Evolutionary conservation across 2,888 invertebrate species (phyloP).

Genomic region (Vanessa cardui): DNA sequence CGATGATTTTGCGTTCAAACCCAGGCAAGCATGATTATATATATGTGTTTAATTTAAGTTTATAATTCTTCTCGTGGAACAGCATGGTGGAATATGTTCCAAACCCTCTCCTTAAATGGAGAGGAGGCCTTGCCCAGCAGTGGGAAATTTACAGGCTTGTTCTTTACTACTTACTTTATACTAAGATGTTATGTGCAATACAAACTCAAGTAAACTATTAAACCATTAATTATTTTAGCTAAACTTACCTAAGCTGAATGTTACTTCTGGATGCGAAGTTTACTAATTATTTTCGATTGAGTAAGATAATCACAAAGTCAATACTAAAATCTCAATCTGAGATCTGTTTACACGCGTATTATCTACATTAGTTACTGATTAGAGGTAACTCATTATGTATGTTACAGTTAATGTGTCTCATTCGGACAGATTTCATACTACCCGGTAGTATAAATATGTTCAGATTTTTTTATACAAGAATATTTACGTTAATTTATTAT

Average conservation of each 20-base stretch:
- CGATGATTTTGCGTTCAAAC: too few species aligned
- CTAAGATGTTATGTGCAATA: neutral
- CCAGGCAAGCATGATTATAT: too few species aligned
- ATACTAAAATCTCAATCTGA: conserved; percentile 25
- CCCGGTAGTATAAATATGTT: neutral
- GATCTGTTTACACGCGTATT: conserved; percentile 22
- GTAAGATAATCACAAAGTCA: conserved; percentile 23
- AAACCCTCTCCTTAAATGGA: too few species aligned
- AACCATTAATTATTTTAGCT: neutral
- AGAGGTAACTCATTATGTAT: conserved; percentile 21
- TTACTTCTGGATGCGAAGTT: conserved; percentile 6
- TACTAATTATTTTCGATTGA: conserved; percentile 24
- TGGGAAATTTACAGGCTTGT: too few species aligned
- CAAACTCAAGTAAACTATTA: neutral
- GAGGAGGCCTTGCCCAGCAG: too few species aligned
- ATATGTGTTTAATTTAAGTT: too few species aligned
- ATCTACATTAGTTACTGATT: conserved; percentile 29
- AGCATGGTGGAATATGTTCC: too few species aligned
- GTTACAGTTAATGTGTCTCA: conserved; percentile 2
- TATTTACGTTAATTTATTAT: too few species aligned
- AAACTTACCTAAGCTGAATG: conserved; percentile 11
- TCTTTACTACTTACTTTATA: too few species aligned
- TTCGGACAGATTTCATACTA: neutral
- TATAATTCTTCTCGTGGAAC: too few species aligned
- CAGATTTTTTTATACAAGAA: too few species aligned